phyloP scores from a whole-genome alignment of 2,888 invertebrate species.

The Imbricaverruca yamaguchii region DNA sequence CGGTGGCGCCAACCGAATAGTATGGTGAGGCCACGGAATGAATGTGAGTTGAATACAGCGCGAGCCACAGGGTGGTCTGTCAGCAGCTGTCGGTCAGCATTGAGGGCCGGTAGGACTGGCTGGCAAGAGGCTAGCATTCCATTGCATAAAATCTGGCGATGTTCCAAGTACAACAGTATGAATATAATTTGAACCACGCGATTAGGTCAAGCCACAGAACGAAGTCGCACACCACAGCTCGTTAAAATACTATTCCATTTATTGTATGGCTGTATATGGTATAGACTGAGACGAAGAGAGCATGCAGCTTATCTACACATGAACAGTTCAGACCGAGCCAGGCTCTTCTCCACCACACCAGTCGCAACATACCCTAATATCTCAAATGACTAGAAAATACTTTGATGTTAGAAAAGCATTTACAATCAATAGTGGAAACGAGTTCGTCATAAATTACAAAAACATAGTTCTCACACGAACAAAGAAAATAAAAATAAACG shows the following conservation, averaged over 20 bases:
- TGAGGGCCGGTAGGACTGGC: too few relatives aligned
- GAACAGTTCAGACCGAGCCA: not conserved
- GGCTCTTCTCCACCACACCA: not conserved
- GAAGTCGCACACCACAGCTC: too few relatives aligned
- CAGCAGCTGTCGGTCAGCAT: too few relatives aligned
- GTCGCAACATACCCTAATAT: not conserved
- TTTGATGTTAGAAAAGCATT: slow-evolving; percentile 19
- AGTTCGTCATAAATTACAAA: slow-evolving; percentile 15
- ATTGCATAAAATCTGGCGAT: too few relatives aligned
- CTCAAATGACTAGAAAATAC: slow-evolving; percentile 21
- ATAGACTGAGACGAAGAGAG: slow-evolving; percentile 4
- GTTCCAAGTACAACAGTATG: too few relatives aligned
- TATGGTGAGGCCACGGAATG: too few relatives aligned
- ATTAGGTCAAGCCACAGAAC: too few relatives aligned
- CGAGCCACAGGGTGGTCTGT: too few relatives aligned
- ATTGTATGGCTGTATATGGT: slow-evolving; percentile 16
- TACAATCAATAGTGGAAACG: slow-evolving; percentile 19
- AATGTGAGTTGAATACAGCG: too few relatives aligned
- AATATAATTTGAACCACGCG: too few relatives aligned
- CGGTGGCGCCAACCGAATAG: too few relatives aligned
- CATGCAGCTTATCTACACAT: slow-evolving; percentile 18
- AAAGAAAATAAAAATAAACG: slow-evolving; percentile 22
- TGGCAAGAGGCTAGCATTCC: too few relatives aligned
- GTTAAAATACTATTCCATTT: slow-evolving; percentile 19
- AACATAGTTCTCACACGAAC: not conserved